Conservation (phyloP, 2,888 invertebrate species). For the Phania funesta region DNA sequence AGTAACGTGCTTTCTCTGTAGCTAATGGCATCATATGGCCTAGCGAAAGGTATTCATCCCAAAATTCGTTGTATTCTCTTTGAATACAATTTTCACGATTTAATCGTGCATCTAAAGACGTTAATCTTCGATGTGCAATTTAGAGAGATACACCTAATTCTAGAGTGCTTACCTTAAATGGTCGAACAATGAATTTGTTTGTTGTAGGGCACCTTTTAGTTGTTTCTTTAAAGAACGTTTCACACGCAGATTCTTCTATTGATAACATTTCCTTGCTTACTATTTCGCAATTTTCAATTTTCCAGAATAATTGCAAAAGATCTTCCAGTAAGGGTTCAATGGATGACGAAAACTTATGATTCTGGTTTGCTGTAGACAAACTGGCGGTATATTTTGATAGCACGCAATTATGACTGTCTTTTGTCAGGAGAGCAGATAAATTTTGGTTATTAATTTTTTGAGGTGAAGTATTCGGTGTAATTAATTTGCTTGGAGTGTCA, state of each 20-base stretch:
- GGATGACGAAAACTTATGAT: no score
- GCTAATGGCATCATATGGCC: background rate
- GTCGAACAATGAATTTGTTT: conserved; percentile 27
- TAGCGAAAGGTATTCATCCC: background rate
- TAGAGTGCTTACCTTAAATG: conserved; percentile 11
- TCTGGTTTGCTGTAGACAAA: no score
- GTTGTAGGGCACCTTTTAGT: background rate
- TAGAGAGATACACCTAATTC: conserved; percentile 9
- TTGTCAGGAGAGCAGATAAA: no score
- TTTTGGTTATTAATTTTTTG: background rate
- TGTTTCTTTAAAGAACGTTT: conserved; percentile 26
- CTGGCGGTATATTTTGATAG: no score
- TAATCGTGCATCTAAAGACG: background rate
- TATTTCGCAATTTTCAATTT: background rate
- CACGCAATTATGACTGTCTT: no score
- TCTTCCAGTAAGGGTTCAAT: background rate
- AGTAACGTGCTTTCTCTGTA: background rate
- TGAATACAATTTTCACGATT: background rate
- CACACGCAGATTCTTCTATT: conserved; percentile 8
- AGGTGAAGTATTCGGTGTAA: background rate
- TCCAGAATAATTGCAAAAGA: background rate
- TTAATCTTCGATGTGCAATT: conserved; percentile 12
- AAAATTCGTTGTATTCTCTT: background rate
- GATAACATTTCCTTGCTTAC: background rate
- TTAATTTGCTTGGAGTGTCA: background rate